Evolutionary conservation across 2,797 vertebrate genomes (phyloP).

Genomic region (Lutra lutra): DNA sequence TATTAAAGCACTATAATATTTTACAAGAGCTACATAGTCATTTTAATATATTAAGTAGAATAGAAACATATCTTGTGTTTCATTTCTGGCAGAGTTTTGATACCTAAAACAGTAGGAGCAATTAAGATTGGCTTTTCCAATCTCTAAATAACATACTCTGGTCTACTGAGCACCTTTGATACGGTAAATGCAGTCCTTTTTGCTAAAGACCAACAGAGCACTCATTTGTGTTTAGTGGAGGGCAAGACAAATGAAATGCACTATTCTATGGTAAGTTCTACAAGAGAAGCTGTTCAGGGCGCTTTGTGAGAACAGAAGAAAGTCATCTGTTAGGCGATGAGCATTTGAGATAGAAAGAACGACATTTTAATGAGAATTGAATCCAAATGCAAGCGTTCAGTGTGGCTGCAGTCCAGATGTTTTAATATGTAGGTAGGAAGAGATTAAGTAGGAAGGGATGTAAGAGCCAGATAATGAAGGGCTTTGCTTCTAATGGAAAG

Average conservation of each 20-base stretch:
- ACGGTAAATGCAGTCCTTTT: not conserved
- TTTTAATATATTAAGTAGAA: conserved; percentile 30
- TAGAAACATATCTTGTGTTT: not conserved
- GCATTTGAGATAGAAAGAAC: not conserved
- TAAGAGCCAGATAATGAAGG: conserved; percentile 31
- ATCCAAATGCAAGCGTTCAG: not conserved
- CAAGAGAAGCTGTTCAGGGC: not conserved
- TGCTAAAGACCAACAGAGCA: not conserved
- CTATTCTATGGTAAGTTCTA: not conserved
- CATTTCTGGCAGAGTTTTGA: conserved; percentile 1
- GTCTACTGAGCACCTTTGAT: not conserved
- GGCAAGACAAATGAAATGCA: not conserved
- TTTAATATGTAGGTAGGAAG: conserved; percentile 6
- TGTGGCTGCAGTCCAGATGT: not conserved
- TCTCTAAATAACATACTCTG: not conserved
- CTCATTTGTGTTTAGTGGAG: not conserved
- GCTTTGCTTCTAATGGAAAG: conserved; percentile 21
- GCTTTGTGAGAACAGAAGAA: not conserved
- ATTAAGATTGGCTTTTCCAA: not conserved
- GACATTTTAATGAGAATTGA: not conserved
- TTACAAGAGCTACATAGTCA: not conserved
- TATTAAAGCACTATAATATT: conserved; percentile 11
- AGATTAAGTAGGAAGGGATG: conserved; percentile 32
- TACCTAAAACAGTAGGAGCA: not conserved
- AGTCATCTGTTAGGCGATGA: not conserved